Evolutionary conservation across 2,113 vertebrate genomes (phyloP), one percentile per base, ranked within the genome.

Genomic region (Myiozetetes cayanensis): DNA sequence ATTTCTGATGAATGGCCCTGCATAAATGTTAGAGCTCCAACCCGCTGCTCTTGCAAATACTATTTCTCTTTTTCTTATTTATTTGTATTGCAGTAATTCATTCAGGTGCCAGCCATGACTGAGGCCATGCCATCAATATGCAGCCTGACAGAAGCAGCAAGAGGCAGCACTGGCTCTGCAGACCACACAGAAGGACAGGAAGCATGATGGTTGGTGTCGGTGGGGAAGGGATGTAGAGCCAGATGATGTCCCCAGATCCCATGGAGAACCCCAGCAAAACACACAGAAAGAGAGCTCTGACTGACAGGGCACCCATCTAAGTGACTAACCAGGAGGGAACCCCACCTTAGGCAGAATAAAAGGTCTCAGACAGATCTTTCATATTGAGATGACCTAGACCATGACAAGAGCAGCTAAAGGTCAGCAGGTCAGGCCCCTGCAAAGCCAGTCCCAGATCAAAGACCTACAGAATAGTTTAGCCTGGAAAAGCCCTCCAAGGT

Each of bases 21-120:
- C 81, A 50, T 74, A 92, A 81, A 74, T 43, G 66, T 81, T 89
- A 86, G 70, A 74, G 70, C 79, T 84, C 65, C 52, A 77, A 88
- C 65, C 50, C 21, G 2, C 3, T 43, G 52, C 73, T 87, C 73
- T 90, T 50, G 19, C 58, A 93, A 96, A 87, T 37, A 37, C 44
- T 81, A 28, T 76, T 89, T 53, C 53, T 82, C 59, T 71, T 66
- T 46, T 75, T 37, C 63, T 91, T 83, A 65, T 76, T 93, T 90
- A 73, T 86, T 95, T 90, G 75, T 84, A 81, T 71, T 88, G 90
- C 76, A 55, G 88, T 55, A 78, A 94, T 93, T 90, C 68, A 73
- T 84, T 86, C 88, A 81, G 55, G 83, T 90, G 59, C 68, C 88
- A 61, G 1, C 49, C 37, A 76, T 15, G 37, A 63, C 55, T n/a